Percentiles rank a stretch among this genome's conserved stretches.
Conservation (phyloP, 2,797 vertebrate genomes). For the Columba guinea region DNA sequence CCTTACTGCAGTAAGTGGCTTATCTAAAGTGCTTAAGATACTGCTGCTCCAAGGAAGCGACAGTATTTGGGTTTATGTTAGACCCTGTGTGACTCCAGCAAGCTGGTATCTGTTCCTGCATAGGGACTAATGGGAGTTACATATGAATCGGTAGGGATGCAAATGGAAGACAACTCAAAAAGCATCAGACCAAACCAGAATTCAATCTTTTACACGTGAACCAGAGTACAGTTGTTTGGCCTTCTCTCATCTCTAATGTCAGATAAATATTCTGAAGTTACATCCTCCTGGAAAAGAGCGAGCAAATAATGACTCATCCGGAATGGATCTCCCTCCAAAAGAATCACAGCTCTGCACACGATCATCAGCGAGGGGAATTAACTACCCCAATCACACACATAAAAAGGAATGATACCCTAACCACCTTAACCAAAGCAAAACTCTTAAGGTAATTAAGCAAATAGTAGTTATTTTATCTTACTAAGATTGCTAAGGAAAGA, state of each 20-base stretch:
- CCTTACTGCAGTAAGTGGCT: neutral
- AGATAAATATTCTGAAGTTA: neutral
- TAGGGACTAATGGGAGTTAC: neutral
- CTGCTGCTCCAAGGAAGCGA: neutral
- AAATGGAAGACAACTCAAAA: neutral
- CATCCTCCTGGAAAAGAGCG: neutral
- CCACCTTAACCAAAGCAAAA: neutral
- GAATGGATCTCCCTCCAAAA: neutral
- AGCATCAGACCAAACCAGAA: neutral
- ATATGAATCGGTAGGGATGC: neutral
- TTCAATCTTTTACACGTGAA: neutral
- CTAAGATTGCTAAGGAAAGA: neutral
- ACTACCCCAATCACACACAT: neutral
- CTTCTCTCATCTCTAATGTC: neutral
- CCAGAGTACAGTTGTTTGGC: neutral
- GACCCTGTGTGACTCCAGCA: fast-evolving
- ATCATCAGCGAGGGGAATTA: neutral
- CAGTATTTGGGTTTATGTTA: neutral
- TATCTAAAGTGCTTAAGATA: neutral
- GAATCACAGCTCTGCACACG: neutral
- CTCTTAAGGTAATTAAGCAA: neutral
- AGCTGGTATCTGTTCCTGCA: neutral
- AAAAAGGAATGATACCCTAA: neutral
- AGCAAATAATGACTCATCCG: neutral
- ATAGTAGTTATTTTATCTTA: neutral